Percentiles rank a stretch among this genome's conserved stretches.
Evolutionary conservation across 2,888 invertebrate species (phyloP).

Genomic region (Drosophila phalerata): DNA sequence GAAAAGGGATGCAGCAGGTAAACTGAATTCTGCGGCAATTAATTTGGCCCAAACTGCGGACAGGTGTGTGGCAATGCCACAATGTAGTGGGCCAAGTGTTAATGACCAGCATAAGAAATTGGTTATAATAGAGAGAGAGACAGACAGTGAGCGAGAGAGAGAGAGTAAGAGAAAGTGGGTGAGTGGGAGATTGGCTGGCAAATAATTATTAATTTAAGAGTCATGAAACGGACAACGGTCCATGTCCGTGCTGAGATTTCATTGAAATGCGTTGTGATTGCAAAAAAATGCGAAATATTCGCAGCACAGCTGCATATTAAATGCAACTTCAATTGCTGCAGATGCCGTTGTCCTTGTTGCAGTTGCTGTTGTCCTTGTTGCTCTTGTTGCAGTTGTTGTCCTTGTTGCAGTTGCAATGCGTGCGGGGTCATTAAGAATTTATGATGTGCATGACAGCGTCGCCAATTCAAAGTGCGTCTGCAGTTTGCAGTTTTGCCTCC

Average conservation of each 20-base stretch:
- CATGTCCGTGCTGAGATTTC: constrained; percentile 48
- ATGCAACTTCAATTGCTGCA: constrained; percentile 39
- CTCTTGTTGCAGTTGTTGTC: not conserved
- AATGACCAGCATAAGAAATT: constrained; percentile 37
- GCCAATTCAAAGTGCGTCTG: constrained; percentile 48
- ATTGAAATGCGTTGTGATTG: constrained; percentile 67
- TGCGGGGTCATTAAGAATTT: constrained; percentile 74
- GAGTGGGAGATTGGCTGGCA: constrained; percentile 32
- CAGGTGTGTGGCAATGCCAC: constrained; percentile 40
- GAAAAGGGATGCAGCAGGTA: not conserved
- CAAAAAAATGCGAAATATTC: constrained; percentile 37
- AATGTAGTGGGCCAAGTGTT: constrained; percentile 38
- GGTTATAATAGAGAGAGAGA: not conserved
- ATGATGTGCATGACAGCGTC: constrained; percentile 67
- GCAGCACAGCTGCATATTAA: constrained; percentile 39
- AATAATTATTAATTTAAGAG: constrained; percentile 74
- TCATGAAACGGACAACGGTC: constrained; percentile 63
- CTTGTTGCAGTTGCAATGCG: constrained; percentile 25
- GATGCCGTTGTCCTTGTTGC: not conserved
- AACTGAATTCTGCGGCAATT: constrained; percentile 55
- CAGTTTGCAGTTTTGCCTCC: constrained; percentile 24
- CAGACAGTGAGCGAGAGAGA: constrained; percentile 4
- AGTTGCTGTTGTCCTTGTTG: not conserved
- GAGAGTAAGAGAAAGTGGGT: constrained; percentile 6
- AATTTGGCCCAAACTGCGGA: constrained; percentile 59